Evolutionary conservation across 2,888 invertebrate genomes (phyloP), one percentile per base, ranked within the genome.

Genomic region (Zaprionus obscuricornis): DNA sequence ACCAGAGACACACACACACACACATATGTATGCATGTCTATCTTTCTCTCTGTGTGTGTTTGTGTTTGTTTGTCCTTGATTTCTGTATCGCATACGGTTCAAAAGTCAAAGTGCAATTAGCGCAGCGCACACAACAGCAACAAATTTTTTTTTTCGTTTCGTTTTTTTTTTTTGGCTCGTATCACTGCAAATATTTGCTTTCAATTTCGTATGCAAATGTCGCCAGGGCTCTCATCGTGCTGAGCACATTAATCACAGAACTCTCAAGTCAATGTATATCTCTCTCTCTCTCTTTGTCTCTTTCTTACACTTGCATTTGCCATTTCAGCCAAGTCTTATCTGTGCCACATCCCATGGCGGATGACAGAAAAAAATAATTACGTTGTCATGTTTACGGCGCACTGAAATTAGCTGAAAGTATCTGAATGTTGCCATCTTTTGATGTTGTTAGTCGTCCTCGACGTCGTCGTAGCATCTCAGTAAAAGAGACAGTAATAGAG

Each of bases 141-240:
- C n/a, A n/a, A n/a, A 39, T 34, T 31, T 16, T 10, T 37, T 11
- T 16, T 36, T 45, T 66, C 24, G 39, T 39, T 24, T 13, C 14
- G 11, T 22, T 39, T 24, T n/a, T 49, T 54, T 47, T 51, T 29
- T 29, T 26, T 40, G 42, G 13, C 49, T 63, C 37, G 59, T 82
- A 83, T 85, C 68, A 68, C 46, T 66, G 73, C 84, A 79, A 79
- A 85, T 83, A 79, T 82, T 81, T 82, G 58, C 85, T 86, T 82
- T 82, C 82, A 86, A 82, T 82, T 84, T 86, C 75, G 74, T 77
- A 86, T 86, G 81, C 82, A 86, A 82, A 86, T 86, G 78, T 84
- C 68, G 71, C 68, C 34, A 27, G 47, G 10, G 37, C 56, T 18
- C 45, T 11, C n/a, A n/a, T n/a, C n/a, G 29, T 39, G 49, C 68